phyloP scores from a whole-genome alignment of 2,888 invertebrate genomes.

The Leptinotarsa tumamoca region DNA sequence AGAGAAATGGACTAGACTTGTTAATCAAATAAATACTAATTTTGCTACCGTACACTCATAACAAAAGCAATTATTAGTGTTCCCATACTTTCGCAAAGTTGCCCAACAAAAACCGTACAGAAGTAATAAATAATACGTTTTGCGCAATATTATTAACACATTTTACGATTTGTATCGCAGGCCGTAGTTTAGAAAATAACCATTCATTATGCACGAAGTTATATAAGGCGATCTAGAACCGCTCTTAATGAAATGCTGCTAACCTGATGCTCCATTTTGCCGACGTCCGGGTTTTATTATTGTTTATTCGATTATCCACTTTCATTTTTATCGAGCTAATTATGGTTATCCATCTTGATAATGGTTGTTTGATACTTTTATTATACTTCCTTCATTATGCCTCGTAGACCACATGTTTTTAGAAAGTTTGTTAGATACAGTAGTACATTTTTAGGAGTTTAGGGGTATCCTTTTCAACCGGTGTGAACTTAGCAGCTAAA shows the following conservation, averaged over 20 bases:
- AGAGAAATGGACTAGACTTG: too few species aligned
- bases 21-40: too few species aligned
- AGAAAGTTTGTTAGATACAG: slow-evolving; percentile 7
- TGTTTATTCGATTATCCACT: slow-evolving; percentile 35
- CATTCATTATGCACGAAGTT: slow-evolving; percentile 10
- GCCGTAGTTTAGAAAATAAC: neutral
- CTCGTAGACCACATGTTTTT: slow-evolving; percentile 12
- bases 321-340: slow-evolving; percentile 41
- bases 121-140: slow-evolving; percentile 8
- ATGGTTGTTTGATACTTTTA: slow-evolving; percentile 1
- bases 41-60: neutral
- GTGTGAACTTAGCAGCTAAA: too few species aligned
- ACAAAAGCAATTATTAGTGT: slow-evolving; percentile 6
- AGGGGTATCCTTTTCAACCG: neutral
- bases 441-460: neutral
- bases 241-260: slow-evolving; percentile 8
- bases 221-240: slow-evolving; percentile 12
- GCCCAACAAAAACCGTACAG: neutral
- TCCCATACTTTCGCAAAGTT: slow-evolving; percentile 16
- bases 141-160: slow-evolving; percentile 14
- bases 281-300: slow-evolving; percentile 39
- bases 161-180: slow-evolving; percentile 1
- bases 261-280: slow-evolving; percentile 33
- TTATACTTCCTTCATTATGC: slow-evolving; percentile 6
- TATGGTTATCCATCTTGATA: slow-evolving; percentile 1